Evolutionary conservation across 2,888 invertebrate species (phyloP), one percentile per base, ranked within the genome.

Genomic region (Lymantria dispar): DNA sequence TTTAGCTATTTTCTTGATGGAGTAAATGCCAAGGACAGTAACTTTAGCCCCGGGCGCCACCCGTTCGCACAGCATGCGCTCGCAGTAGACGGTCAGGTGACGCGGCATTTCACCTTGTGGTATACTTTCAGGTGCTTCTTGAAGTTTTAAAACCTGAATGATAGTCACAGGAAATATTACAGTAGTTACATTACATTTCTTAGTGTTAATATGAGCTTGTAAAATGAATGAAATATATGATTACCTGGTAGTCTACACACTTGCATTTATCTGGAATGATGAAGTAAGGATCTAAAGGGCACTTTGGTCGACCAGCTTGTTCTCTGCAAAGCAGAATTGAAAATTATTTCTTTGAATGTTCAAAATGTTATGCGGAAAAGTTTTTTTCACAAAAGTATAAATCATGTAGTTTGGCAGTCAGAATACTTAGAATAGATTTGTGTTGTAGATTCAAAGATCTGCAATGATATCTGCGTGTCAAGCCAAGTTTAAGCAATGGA

Each of bases 41-140:
- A 99, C 97, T 50, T 98, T 93, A 71, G 99, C 99, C 0, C 99
- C 99, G 8, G 99, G 99, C 0, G 99, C 98, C 12, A 98, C 97
- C 63, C 95, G 94, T 81, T 99, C 99, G 78, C 99, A 98, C 50
- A 99, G 89, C 59, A 92, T 94, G 72, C 99, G 94, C 76, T 99
- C 99, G 74, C 97, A 97, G 82, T 97, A 99, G 7, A 99, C 92
- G 62, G 97, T 96, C 70, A 99, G 91, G 83, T 99, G 99, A 0
- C 99, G 94, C 0, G 99, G 99, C 93, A 99, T 97, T 91, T 99
- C 99, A 43, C 99, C 99, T 75, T 99, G 98, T 0, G 98, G 98
- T 52, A 92, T 92, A 54, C 81, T 88, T 59, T 99, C 99, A 0
- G 98, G 98, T 14, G 97, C 90, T 86, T 99, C 99, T 93, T 99